phyloP scores from a whole-genome alignment of 2,888 invertebrate genomes.

The Tolmerus cingulatus region DNA sequence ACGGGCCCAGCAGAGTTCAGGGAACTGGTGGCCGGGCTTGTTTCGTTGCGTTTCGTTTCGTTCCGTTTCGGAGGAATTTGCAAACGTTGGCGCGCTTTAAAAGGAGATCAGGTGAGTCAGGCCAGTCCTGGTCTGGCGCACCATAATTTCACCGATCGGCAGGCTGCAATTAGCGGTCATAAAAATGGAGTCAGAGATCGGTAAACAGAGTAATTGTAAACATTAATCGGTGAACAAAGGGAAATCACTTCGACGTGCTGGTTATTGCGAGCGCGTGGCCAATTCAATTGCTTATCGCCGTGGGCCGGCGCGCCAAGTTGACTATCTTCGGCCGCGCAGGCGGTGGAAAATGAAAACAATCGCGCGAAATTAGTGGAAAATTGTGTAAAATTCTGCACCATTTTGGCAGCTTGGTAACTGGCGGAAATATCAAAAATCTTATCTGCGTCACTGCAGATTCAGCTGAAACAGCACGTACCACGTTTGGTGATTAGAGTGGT shows the following conservation, averaged over 20 bases:
- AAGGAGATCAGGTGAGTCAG: conserved; percentile 16
- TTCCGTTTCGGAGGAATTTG: neutral
- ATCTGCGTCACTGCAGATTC: neutral
- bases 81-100: neutral
- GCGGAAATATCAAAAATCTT: neutral
- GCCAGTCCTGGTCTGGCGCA: neutral
- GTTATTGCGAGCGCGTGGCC: neutral
- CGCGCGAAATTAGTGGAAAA: neutral
- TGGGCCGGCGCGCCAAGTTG: neutral
- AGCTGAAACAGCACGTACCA: neutral
- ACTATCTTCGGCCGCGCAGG: neutral
- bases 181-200: conserved; percentile 14
- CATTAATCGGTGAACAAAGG: conserved; percentile 1
- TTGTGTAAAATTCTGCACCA: neutral
- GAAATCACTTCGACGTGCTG: conserved; percentile 7
- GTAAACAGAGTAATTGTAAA: conserved; percentile 3
- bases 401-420: neutral
- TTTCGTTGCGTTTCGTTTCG: neutral
- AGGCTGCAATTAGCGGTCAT: neutral
- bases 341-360: neutral
- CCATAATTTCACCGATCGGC: neutral
- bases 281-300: neutral
- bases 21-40: neutral
- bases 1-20: neutral
- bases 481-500: neutral